Evolutionary conservation across 37 sponge, comb jelly and placozoan species (phyloP), one percentile per base, ranked within the genome.

Genomic region (Spongilla lacustris): DNA sequence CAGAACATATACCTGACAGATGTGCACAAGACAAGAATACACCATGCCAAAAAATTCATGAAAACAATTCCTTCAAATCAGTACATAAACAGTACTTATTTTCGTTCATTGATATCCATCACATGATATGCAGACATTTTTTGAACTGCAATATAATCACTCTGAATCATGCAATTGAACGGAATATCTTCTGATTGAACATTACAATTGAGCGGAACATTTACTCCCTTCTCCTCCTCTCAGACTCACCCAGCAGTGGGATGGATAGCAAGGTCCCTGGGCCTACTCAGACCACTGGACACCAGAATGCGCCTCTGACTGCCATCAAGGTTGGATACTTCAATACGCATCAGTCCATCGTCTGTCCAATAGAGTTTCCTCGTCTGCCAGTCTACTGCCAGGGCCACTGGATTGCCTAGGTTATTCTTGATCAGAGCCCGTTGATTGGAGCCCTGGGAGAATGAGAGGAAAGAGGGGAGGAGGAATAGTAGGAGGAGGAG

Each of bases 301-400:
- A 87, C 32, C 37, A 96, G 69, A 29, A 91, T 86, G 1, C 81
- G 19, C 32, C 88, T 31, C 28, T 85, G 32, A 12, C 68, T n/a
- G 19, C 83, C 90, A 50, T 83, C 83, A 10, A 89, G n/a, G 13
- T 89, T 73, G 25, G 85, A 67, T 41, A 86, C 88, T 38, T 94
- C 92, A 33, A 96, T 91, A 11, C 80, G 58, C 9, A 78, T 73
- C 0, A 23, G 46, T 9, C 27, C 23, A 24, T 38, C 68, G 41
- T 96, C 94, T 0, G 89, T 73, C 92, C 92, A 96, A 77, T 94
- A 96, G 30, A 96, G 84, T 50, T 88, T 88, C 36, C 46, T 67
- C 19, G 75, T 77, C 5, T 89, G 25, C 93, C 93, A 95, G 85
- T 95, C 95, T 66, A 91, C 23, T 46, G 93, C 90, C 14, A 95